phyloP scores from a whole-genome alignment of 2,113 vertebrate species.

The Arothron firmamentum region DNA sequence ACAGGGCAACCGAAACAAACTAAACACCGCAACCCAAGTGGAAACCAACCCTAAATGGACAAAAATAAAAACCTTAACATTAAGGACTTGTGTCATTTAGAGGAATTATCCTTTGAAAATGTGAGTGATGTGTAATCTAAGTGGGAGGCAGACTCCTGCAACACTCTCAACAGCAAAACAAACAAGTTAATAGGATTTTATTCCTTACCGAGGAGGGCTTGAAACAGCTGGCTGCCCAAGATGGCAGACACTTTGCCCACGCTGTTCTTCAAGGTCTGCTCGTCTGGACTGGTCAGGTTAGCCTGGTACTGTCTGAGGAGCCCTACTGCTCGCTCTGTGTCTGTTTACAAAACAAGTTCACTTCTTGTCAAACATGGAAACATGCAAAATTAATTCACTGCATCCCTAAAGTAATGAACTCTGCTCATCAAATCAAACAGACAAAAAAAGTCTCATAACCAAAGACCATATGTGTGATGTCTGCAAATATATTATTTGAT shows the following conservation, averaged over 20 bases:
- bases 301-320: slow-evolving; percentile 82
- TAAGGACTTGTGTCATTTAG: background rate
- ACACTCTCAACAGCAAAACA: background rate
- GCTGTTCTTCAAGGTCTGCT: slow-evolving; percentile 79
- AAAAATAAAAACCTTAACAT: background rate
- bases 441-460: no score
- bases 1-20: background rate
- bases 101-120: no score
- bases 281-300: slow-evolving; percentile 78
- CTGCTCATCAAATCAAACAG: no score
- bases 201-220: slow-evolving; percentile 83
- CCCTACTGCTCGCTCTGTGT: slow-evolving; percentile 81
- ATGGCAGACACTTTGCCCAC: slow-evolving; percentile 82
- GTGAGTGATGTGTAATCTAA: no score
- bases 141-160: no score
- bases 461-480: no score
- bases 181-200: background rate
- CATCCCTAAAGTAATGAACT: no score
- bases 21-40: no score
- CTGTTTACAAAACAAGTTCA: slow-evolving; percentile 53
- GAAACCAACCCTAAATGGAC: no score
- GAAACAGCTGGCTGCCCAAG: slow-evolving; percentile 84
- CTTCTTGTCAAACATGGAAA: no score
- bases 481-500: no score
- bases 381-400: no score